Percentiles rank a stretch among this genome's conserved stretches.
Conservation (phyloP, 2,113 vertebrate genomes). For the Lanius collurio region DNA sequence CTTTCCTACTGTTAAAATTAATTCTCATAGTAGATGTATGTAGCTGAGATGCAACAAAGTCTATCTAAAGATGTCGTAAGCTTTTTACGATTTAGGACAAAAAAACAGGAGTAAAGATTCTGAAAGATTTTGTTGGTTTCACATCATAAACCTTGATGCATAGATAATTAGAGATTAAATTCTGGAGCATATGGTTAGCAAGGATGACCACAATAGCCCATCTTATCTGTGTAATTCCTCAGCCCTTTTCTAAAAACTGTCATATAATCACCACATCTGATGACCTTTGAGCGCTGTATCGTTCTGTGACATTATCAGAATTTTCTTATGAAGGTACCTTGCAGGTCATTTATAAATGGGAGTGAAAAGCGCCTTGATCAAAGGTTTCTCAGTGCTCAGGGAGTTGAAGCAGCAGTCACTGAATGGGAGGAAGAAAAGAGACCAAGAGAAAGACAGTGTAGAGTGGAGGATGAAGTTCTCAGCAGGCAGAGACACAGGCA, state of each 20-base stretch:
- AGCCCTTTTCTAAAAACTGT: neutral
- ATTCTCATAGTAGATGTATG: neutral
- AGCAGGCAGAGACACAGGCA: neutral
- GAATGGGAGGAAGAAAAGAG: neutral
- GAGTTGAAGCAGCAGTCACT: neutral
- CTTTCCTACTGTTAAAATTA: neutral
- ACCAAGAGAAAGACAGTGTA: neutral
- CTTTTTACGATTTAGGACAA: neutral
- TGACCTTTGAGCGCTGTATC: neutral
- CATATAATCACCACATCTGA: neutral
- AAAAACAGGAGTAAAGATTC: neutral
- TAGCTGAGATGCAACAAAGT: neutral
- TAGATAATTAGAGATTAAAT: neutral
- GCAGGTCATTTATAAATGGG: neutral
- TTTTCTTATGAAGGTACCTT: neutral
- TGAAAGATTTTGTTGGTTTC: neutral
- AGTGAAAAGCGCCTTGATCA: neutral
- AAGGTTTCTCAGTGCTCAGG: neutral
- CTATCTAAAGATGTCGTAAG: neutral
- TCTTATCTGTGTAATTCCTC: neutral
- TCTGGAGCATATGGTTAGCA: neutral
- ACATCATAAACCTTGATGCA: neutral
- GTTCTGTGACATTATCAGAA: neutral
- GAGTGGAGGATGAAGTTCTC: neutral
- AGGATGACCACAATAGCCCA: neutral